These are phyloP conservation scores for Biston betularia DNA, from an alignment of 2,888 invertebrate genomes.

Conservation along the genomic window DNA sequence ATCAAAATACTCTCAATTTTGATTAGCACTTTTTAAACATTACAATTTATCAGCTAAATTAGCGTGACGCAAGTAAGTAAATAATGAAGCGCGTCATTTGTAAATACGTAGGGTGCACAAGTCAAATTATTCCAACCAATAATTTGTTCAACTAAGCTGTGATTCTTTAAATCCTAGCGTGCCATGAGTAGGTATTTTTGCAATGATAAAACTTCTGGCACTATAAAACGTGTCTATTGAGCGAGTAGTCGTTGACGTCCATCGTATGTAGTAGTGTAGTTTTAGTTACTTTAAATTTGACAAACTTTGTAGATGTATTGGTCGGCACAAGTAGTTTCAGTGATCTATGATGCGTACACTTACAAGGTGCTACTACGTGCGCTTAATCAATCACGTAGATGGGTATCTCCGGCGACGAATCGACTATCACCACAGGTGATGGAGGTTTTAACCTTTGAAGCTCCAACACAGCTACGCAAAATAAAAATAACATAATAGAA, in stretches of 20 bases:
- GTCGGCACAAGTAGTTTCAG: neutral
- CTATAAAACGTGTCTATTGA: neutral
- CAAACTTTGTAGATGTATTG: neutral
- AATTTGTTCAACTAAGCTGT: too few species aligned
- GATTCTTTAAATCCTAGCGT: too few species aligned
- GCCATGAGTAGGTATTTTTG: too few species aligned
- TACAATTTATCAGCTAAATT: too few species aligned
- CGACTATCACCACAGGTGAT: too few species aligned
- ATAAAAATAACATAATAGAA: slow-evolving; percentile 64
- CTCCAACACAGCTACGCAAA: slow-evolving; percentile 84
- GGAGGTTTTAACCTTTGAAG: slow-evolving; percentile 71
- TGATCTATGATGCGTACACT: slow-evolving; percentile 10
- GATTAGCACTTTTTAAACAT: too few species aligned
- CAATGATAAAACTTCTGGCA: neutral
- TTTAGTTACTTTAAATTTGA: neutral
- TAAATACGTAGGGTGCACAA: too few species aligned
- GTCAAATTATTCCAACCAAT: too few species aligned
- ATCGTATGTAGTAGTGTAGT: neutral
- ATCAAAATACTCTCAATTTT: too few species aligned
- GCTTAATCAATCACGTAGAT: neutral
- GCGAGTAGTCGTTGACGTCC: neutral
- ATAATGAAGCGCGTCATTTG: too few species aligned
- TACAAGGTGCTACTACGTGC: slow-evolving; percentile 8
- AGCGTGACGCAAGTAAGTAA: too few species aligned
- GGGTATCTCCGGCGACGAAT: too few species aligned